Percentiles rank a stretch among this genome's conserved stretches.
phyloP scores from a whole-genome alignment of 2,888 invertebrate genomes.

The Gerosis bhagava region DNA sequence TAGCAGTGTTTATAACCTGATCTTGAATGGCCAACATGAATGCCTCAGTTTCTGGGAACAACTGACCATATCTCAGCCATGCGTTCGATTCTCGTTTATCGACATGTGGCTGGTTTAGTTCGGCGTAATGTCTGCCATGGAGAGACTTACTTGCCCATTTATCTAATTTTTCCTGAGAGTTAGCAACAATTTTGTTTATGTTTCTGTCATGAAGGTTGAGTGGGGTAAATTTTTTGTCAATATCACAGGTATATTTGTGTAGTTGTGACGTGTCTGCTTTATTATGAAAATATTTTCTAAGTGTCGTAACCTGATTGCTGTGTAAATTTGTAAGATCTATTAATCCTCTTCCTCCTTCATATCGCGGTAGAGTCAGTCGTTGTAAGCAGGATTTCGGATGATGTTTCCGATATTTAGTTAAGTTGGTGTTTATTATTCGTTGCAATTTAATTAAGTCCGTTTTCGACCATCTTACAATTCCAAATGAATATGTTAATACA shows the following conservation, averaged over 20 bases:
- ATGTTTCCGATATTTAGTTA: neutral
- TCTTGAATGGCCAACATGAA: constrained; percentile 5
- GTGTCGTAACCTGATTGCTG: neutral
- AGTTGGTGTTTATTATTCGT: neutral
- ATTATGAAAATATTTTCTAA: neutral
- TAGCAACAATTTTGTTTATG: neutral
- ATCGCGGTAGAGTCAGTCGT: neutral
- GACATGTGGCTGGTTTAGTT: neutral
- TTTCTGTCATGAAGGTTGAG: too few species aligned
- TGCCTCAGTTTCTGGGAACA: neutral
- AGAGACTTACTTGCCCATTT: neutral
- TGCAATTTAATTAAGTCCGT: neutral
- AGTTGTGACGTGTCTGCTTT: neutral
- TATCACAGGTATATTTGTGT: neutral
- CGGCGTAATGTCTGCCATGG: neutral
- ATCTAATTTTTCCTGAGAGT: neutral
- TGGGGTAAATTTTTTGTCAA: neutral
- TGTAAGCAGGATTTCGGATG: neutral
- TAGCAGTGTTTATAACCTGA: neutral
- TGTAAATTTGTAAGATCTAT: neutral
- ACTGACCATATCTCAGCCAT: neutral
- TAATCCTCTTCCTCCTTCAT: neutral
- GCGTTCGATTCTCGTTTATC: neutral
- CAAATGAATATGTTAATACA: constrained; percentile 2
- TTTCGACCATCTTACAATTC: neutral